phyloP scores from a whole-genome alignment of 1,140 invertebrate genomes.

The Octopus bimaculoides region DNA sequence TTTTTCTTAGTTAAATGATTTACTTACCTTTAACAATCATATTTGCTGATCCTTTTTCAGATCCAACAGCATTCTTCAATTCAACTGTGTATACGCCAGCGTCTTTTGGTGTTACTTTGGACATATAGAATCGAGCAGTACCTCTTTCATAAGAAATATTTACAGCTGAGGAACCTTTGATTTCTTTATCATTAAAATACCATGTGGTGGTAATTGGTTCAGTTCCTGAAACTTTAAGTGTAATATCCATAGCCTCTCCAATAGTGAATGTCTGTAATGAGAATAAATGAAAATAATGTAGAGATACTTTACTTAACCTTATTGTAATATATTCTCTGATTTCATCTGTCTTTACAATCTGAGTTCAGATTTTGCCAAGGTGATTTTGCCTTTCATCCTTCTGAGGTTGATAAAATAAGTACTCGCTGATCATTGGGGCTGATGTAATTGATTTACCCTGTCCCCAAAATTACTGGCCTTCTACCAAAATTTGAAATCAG shows the following conservation, averaged over 20 bases:
- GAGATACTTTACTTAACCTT: no score
- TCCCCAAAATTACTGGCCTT: no score
- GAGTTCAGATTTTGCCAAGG: no score
- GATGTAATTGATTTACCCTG: no score
- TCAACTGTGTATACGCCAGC: slow-evolving; percentile 90
- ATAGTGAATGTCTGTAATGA: slow-evolving; percentile 41
- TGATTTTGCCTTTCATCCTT: no score
- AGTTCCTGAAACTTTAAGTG: slow-evolving; percentile 52
- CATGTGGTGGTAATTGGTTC: slow-evolving; percentile 49
- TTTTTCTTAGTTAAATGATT: no score
- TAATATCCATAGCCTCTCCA: slow-evolving; percentile 47
- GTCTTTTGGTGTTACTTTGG: slow-evolving; percentile 91
- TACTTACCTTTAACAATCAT: slow-evolving; percentile 50
- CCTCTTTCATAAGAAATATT: slow-evolving; percentile 42
- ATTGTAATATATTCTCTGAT: no score
- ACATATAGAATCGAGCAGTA: slow-evolving; percentile 62
- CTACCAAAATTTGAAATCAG: no score
- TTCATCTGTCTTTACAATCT: no score
- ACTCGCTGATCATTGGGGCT: no score
- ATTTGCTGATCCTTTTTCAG: slow-evolving; percentile 61
- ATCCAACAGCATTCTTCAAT: slow-evolving; percentile 84
- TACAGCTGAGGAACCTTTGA: slow-evolving; percentile 32
- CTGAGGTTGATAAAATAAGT: no score
- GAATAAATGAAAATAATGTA: neutral
- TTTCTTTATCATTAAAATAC: slow-evolving; percentile 45